A percentile compares a stretch with the other conserved stretches of the same genome.
phyloP scores from a whole-genome alignment of 2,113 vertebrate species.

The Heterotis niloticus region DNA sequence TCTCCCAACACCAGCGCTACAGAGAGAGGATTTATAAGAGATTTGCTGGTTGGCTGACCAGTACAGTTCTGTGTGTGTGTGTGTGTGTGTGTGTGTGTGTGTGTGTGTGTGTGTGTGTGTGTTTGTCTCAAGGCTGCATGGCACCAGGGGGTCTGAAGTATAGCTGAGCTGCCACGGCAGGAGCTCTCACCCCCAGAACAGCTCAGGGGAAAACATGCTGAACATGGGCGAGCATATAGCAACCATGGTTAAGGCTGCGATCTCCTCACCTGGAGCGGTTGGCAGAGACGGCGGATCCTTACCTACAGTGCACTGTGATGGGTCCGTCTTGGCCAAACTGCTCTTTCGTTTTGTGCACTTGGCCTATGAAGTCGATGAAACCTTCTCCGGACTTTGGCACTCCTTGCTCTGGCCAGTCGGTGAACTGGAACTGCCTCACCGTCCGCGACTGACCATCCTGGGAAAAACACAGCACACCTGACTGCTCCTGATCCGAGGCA shows the following conservation, averaged over 20 bases:
- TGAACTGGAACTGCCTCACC: conserved; percentile 98
- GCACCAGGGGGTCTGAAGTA: conserved; percentile 10
- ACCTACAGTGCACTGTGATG: conserved; percentile 99
- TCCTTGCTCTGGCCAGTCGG: conserved; percentile 98
- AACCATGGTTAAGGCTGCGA: neutral
- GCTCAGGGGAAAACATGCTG: neutral
- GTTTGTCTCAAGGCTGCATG: neutral
- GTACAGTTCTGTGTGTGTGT: too few species aligned
- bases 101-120: too few species aligned
- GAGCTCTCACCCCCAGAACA: neutral
- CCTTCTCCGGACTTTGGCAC: conserved; percentile 99
- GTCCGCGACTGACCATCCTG: conserved; percentile 98
- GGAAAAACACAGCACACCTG: neutral
- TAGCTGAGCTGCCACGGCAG: conserved; percentile 25
- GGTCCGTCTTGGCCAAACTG: conserved; percentile 98
- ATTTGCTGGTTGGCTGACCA: too few species aligned
- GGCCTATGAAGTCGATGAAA: conserved; percentile 98
- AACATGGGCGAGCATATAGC: too few species aligned
- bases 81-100: too few species aligned
- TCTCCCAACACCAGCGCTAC: conserved; percentile 91
- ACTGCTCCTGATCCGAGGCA: neutral
- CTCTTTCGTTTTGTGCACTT: conserved; percentile 99
- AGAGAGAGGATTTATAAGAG: neutral
- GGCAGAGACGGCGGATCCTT: conserved; percentile 38
- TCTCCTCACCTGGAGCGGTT: neutral